Percentiles rank a stretch among this genome's conserved stretches.
Conservation (phyloP, 1,140 invertebrate genomes). For the Lysiphlebus fabarum region DNA sequence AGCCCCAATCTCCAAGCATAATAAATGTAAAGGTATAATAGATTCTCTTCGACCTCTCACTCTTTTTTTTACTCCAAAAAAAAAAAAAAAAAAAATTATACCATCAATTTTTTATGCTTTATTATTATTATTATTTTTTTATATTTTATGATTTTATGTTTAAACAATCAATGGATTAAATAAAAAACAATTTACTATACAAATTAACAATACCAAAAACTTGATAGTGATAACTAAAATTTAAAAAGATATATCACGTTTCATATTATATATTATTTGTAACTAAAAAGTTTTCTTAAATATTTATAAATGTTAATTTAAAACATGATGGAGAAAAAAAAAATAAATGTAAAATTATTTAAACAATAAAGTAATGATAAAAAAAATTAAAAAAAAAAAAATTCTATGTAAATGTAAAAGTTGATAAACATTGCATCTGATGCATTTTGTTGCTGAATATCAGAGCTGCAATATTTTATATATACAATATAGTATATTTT, state of each 20-base stretch:
- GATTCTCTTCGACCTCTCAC: neutral
- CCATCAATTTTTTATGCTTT: constrained; percentile 7
- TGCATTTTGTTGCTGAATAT: no score
- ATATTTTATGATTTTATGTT: constrained; percentile 6
- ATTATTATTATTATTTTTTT: constrained; percentile 3
- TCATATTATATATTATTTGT: constrained; percentile 8
- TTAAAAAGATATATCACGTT: constrained; percentile 25
- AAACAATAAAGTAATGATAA: constrained; percentile 5
- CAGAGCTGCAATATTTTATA: no score
- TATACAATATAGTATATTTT: no score
- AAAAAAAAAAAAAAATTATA: constrained; percentile 9
- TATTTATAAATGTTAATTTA: constrained; percentile 30
- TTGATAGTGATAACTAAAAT: no score
- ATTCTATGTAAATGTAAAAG: no score
- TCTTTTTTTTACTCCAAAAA: neutral
- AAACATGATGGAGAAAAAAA: constrained; percentile 13
- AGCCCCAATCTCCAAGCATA: neutral
- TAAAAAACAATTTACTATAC: no score
- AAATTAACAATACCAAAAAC: no score
- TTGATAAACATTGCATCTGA: no score
- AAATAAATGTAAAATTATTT: neutral
- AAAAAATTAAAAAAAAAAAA: neutral
- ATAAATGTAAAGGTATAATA: neutral
- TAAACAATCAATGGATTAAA: constrained; percentile 17
- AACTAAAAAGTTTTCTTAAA: constrained; percentile 26